Percentiles rank a stretch among this genome's conserved stretches.
Evolutionary conservation across 2,113 vertebrate species (phyloP).

Genomic region (Entomyzon cyanotis): DNA sequence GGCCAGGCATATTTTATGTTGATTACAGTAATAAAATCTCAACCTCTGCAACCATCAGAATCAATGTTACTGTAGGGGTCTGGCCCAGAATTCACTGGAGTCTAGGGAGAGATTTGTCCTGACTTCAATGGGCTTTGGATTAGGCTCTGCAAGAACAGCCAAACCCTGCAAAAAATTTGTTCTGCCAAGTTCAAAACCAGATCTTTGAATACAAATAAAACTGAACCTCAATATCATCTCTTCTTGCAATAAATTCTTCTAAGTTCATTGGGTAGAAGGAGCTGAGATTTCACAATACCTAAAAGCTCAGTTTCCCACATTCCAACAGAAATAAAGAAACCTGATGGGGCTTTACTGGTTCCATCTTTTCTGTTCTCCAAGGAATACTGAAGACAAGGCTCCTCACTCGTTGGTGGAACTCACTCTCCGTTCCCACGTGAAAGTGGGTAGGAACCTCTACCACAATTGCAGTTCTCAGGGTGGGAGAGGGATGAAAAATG

Average conservation of each 20-base stretch:
- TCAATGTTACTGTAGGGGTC: constrained; percentile 50
- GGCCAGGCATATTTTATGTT: constrained; percentile 48
- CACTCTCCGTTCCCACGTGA: background rate
- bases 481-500: constrained; percentile 21
- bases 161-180: constrained; percentile 56
- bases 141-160: constrained; percentile 46
- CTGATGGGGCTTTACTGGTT: constrained; percentile 20
- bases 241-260: constrained; percentile 54
- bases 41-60: constrained; percentile 42
- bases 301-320: constrained; percentile 47
- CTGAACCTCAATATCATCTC: constrained; percentile 58
- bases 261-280: constrained; percentile 17
- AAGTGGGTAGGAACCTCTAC: constrained; percentile 11
- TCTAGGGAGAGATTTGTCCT: constrained; percentile 49
- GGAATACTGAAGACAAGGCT: background rate
- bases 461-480: constrained; percentile 24
- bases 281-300: constrained; percentile 51
- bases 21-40: constrained; percentile 60
- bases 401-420: background rate
- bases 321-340: constrained; percentile 41
- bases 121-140: constrained; percentile 64
- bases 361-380: background rate
- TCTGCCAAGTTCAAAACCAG: constrained; percentile 65
- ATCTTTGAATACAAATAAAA: constrained; percentile 62
- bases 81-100: constrained; percentile 65